phyloP scores from a whole-genome alignment of 1,140 invertebrate genomes.

The Caenorhabditis latens region DNA sequence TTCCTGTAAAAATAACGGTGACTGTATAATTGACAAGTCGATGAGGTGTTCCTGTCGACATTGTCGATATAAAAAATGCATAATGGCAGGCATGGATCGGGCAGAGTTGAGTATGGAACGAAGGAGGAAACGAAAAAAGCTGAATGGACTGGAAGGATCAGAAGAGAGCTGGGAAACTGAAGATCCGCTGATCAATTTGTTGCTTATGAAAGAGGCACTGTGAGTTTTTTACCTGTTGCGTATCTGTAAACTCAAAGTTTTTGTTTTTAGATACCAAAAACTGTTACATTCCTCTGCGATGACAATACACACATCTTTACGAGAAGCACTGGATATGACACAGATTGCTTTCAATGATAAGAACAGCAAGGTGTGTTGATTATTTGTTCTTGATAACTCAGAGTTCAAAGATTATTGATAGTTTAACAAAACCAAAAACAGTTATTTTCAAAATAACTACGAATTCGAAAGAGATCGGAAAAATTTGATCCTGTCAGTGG shows the following conservation, averaged over 20 bases:
- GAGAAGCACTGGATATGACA: constrained; percentile 48
- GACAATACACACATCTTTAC: constrained; percentile 48
- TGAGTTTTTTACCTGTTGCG: not conserved
- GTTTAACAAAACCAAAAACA: not conserved
- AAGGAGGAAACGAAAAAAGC: constrained; percentile 70
- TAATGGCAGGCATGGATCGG: constrained; percentile 74
- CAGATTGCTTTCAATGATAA: constrained; percentile 55
- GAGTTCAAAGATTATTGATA: not conserved
- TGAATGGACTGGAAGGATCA: constrained; percentile 56
- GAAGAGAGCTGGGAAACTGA: constrained; percentile 25
- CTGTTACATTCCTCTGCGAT: constrained; percentile 42
- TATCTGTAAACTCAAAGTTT: no score
- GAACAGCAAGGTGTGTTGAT: constrained; percentile 41
- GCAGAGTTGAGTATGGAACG: constrained; percentile 76
- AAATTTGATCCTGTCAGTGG: no score
- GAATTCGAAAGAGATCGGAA: no score
- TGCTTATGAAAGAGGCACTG: constrained; percentile 43
- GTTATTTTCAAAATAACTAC: no score
- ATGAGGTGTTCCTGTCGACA: constrained; percentile 71
- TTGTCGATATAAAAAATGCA: constrained; percentile 75
- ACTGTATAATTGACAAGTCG: constrained; percentile 74
- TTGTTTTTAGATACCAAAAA: constrained; percentile 55
- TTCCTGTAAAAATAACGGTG: constrained; percentile 75
- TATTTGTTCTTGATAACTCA: not conserved
- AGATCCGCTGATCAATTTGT: constrained; percentile 55